A percentile compares a stretch with the other conserved stretches of the same genome.
Conservation (phyloP, 2,888 invertebrate genomes). For the Antitype chi region DNA sequence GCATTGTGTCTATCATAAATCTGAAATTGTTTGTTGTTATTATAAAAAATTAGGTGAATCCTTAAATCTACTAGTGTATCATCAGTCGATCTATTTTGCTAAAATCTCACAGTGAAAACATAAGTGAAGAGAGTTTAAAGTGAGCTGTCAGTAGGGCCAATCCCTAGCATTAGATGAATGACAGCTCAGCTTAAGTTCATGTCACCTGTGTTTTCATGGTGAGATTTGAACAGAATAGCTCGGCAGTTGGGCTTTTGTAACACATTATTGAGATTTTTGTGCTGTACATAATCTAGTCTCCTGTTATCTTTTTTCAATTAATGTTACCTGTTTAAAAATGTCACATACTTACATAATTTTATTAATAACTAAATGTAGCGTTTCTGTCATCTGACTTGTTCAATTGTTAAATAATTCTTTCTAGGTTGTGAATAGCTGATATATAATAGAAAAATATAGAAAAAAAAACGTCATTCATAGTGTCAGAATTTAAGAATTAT, state of each 20-base stretch:
- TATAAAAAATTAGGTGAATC: not conserved
- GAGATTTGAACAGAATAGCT: too few relatives aligned
- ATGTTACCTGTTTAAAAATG: conserved; percentile 44
- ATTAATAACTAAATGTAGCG: conserved; percentile 41
- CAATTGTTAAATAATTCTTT: conserved; percentile 36
- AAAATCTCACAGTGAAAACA: too few relatives aligned
- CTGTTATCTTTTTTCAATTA: conserved; percentile 30
- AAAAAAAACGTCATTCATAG: conserved; percentile 14
- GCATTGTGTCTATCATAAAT: not conserved
- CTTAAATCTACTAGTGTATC: not conserved
- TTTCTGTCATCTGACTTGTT: conserved; percentile 37
- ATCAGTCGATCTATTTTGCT: not conserved
- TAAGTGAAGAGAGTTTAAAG: too few relatives aligned
- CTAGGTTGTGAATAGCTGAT: conserved; percentile 34
- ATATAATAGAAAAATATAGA: conserved; percentile 14
- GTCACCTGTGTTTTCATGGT: too few relatives aligned
- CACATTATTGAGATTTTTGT: not conserved
- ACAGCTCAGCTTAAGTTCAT: too few relatives aligned
- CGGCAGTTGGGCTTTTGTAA: not conserved
- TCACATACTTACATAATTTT: conserved; percentile 35
- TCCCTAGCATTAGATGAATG: too few relatives aligned
- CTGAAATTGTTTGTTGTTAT: conserved; percentile 1
- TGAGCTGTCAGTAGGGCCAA: too few relatives aligned
- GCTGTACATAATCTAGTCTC: conserved; percentile 53
- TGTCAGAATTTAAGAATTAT: conserved; percentile 13